Conservation (phyloP, 2,888 invertebrate species). For the Clepsis dumicolana region DNA sequence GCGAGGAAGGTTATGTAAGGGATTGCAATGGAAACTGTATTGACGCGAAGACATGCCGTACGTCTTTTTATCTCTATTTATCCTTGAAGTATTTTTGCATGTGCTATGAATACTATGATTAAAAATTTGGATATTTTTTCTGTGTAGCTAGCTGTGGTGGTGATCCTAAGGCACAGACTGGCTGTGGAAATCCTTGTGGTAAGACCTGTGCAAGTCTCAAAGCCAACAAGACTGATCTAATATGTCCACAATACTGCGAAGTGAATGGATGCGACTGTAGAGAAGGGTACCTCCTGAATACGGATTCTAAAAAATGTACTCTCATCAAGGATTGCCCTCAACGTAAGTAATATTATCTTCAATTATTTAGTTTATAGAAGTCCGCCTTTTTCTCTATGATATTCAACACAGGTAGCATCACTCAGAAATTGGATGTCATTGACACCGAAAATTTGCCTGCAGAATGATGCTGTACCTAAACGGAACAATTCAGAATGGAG, state of each 20-base stretch:
- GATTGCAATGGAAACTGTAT: too few relatives aligned
- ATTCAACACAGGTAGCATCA: too few relatives aligned
- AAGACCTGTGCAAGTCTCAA: constrained; percentile 1
- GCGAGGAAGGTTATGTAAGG: too few relatives aligned
- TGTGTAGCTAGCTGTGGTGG: constrained; percentile 14
- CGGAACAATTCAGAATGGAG: too few relatives aligned
- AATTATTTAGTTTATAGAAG: too few relatives aligned
- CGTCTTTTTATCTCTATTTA: constrained; percentile 2
- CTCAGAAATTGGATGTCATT: too few relatives aligned
- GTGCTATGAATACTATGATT: neutral
- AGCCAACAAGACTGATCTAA: neutral
- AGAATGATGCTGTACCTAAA: too few relatives aligned
- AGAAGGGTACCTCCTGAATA: constrained; percentile 27
- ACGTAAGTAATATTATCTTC: constrained; percentile 16
- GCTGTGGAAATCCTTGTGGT: constrained; percentile 30
- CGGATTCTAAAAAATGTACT: constrained; percentile 18
- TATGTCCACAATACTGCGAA: constrained; percentile 20
- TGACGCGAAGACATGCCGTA: constrained; percentile 33
- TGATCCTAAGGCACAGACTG: constrained; percentile 28
- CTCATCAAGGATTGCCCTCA: constrained; percentile 27
- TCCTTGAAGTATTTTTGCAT: neutral
- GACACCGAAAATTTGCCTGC: too few relatives aligned
- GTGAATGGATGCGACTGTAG: constrained; percentile 35
- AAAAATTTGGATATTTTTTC: neutral
- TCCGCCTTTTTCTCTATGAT: too few relatives aligned